Evolutionary conservation across 2,113 vertebrate genomes (phyloP), one percentile per base, ranked within the genome.

Genomic region (Podilymbus podiceps): DNA sequence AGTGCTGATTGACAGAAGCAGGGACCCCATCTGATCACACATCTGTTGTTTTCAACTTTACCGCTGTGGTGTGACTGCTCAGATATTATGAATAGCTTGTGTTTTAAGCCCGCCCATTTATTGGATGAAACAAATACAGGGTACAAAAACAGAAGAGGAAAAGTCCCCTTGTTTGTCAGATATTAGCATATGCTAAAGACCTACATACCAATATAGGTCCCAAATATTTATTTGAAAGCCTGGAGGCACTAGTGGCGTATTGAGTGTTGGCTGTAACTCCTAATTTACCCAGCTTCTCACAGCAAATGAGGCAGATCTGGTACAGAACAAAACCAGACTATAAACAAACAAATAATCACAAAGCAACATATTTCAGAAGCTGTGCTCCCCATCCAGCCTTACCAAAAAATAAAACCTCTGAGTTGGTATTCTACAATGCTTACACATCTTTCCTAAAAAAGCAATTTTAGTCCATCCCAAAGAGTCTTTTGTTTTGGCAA

Each of bases 11-110:
- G 68, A 42, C 22, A 47, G 46, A 59, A 76, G 50, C n/a, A 47
- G 46, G n/a, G 56, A 69, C 14, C 14, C 18, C 47, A 68, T 24
- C 47, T 63, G 24, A 46, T 31, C 76, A 67, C 20, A 12, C 12
- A 72, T 33, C 35, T 69, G 7, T 11, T 69, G 47, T 38, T 77
- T 52, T 47, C 68, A 56, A 16, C 47, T 60, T 38, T 27, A 50
- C 7, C 0, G 0, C 28, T 40, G 35, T 38, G 25, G 40, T 59
- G 46, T 11, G 25, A 76, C 21, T 0, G 0, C 31, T 49, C 49
- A 52, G 53, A 18, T 82, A 21, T 47, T 78, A 42, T 30, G 33
- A 67, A 52, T 42, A 0, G 1, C 49, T 73, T 20, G 20, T 42
- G 22, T 46, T 82, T 89, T 58, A 86, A 49, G 73, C 11, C 19